These are phyloP conservation scores for Helicorthomorpha holstii DNA, from an alignment of 1,140 invertebrate genomes.

Conservation along the genomic window DNA sequence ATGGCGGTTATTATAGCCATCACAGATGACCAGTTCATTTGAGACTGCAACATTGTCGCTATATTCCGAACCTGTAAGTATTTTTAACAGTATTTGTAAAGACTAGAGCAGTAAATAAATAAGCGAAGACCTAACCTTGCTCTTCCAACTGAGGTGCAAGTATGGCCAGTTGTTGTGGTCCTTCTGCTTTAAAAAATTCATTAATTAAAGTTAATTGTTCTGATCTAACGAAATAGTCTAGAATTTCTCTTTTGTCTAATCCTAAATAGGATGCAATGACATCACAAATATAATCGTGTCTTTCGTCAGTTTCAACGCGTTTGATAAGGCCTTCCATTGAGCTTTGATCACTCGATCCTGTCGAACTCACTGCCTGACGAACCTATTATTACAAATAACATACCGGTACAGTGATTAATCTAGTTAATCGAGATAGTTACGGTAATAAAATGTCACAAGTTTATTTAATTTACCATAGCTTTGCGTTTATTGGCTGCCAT, in stretches of 20 bases:
- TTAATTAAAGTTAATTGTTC: background rate
- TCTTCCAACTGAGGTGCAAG: background rate
- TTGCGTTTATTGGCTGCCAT: too few species aligned
- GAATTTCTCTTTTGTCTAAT: background rate
- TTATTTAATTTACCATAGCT: too few species aligned
- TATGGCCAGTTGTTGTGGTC: background rate
- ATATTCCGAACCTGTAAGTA: background rate
- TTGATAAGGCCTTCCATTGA: too few species aligned
- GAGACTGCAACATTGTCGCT: background rate
- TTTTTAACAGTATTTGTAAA: too few species aligned
- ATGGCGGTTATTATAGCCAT: background rate
- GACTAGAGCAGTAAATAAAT: too few species aligned
- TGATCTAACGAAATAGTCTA: background rate
- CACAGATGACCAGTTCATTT: background rate
- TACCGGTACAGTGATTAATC: too few species aligned
- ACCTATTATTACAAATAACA: too few species aligned
- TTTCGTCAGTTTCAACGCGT: background rate
- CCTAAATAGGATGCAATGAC: background rate
- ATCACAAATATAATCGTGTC: background rate
- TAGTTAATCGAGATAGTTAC: too few species aligned
- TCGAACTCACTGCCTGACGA: too few species aligned
- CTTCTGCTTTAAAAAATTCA: background rate
- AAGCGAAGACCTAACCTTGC: too few species aligned
- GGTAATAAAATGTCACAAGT: too few species aligned
- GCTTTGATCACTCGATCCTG: too few species aligned